phyloP scores from a whole-genome alignment of 2,888 invertebrate genomes.

The Stenoptilia bipunctidactyla region DNA sequence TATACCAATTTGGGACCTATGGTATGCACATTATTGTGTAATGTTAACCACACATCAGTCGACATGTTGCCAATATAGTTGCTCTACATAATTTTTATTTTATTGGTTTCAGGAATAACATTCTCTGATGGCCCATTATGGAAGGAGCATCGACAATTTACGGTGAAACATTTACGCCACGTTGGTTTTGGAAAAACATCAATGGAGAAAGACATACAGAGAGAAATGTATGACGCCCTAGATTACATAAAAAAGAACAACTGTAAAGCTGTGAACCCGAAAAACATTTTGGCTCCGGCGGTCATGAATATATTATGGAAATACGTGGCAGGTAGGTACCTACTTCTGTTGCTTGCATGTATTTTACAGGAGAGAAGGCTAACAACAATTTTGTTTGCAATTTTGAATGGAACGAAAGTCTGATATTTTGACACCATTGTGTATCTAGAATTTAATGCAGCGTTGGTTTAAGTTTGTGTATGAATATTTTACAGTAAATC shows the following conservation, averaged over 20 bases:
- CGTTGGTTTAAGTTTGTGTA: too few relatives aligned
- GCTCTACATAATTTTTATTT: too few relatives aligned
- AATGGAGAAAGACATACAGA: slow-evolving; percentile 73
- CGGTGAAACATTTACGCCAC: slow-evolving; percentile 73
- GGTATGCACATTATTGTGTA: too few relatives aligned
- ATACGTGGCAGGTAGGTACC: slow-evolving; percentile 72
- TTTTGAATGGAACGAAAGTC: slow-evolving; percentile 1
- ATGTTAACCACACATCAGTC: too few relatives aligned
- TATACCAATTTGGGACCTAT: too few relatives aligned
- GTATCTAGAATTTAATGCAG: too few relatives aligned
- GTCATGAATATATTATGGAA: slow-evolving; percentile 79
- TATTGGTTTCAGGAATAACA: slow-evolving; percentile 68
- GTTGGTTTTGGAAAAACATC: slow-evolving; percentile 74
- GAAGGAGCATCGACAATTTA: slow-evolving; percentile 76
- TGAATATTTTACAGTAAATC: too few relatives aligned
- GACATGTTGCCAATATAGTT: too few relatives aligned
- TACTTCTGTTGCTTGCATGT: neutral
- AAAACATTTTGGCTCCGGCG: slow-evolving; percentile 69
- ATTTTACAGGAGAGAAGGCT: neutral
- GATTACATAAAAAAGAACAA: slow-evolving; percentile 37
- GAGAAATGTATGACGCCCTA: slow-evolving; percentile 68
- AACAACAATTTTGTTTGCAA: slow-evolving; percentile 25
- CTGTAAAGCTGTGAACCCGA: slow-evolving; percentile 51
- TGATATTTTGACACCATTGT: too few relatives aligned
- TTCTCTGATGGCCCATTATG: slow-evolving; percentile 77